Base-by-base conservation (phyloP, 92 coral and sea anemone genomes). In the Scolanthus callimorphus region DNA sequence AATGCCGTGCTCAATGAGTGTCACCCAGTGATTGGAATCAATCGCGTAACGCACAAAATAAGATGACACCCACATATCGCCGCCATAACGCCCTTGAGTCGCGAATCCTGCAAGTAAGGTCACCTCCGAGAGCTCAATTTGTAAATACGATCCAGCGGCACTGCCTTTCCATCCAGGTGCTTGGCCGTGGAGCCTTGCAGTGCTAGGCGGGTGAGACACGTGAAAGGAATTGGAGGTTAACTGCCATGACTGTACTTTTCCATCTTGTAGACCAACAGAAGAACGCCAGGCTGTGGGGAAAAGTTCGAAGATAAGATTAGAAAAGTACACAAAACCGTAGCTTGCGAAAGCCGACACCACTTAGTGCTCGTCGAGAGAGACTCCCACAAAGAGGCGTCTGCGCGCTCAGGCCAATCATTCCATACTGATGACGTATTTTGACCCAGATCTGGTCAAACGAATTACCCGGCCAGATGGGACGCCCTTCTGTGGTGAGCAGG, bases 251-350 rank as follows among this genome's bases (percentile, higher is more conserved):
- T 50, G 58, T 2, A 54, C 20, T n/a, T 13, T 17, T 8, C 24
- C 37, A 54, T 51, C 31, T 20, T 66, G 62, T 8, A 54, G 13
- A 38, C 62, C 63, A 0, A 41, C 49, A 4, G 34, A 39, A 8
- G 62, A 53, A 1, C 51, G 52, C 73, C 73, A 66, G 6, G 73
- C 73, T 66, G 48, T 2, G 41, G 10, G 22, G 31, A 38, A 55
- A n/a, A n/a, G n/a, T n/a, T n/a, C n/a, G n/a, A n/a, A n/a, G n/a
- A n/a, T n/a, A n/a, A n/a, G n/a, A n/a, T n/a, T n/a, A n/a, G n/a
- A n/a, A n/a, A n/a, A n/a, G n/a, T n/a, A n/a, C n/a, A n/a, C n/a
- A n/a, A n/a, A n/a, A n/a, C n/a, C n/a, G n/a, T n/a, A n/a, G n/a
- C n/a, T n/a, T n/a, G n/a, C n/a, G n/a, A n/a, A n/a, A n/a, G n/a